phyloP scores from a whole-genome alignment of 2,888 invertebrate species.

The Tetragonisca angustula region DNA sequence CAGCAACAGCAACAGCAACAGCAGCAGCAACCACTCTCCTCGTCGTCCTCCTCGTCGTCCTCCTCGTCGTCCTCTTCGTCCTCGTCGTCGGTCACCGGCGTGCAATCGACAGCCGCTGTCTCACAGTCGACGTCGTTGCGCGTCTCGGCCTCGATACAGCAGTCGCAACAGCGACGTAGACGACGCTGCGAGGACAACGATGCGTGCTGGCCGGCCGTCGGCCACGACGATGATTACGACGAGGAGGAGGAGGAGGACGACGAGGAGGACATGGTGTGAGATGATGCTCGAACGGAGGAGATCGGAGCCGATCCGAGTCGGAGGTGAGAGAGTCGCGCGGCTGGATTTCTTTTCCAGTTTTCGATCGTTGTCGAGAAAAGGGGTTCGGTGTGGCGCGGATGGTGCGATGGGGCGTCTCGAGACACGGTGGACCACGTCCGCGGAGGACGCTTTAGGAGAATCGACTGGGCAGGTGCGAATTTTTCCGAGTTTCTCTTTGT shows the following conservation, averaged over 20 bases:
- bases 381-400: conserved; percentile 17
- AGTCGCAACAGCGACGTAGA: conserved; percentile 7
- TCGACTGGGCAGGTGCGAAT: conserved; percentile 23
- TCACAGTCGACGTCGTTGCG: background rate
- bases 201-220: conserved; percentile 48
- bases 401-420: conserved; percentile 22
- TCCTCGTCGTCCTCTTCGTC: conserved; percentile 23
- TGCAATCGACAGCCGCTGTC: background rate
- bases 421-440: background rate
- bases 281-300: background rate
- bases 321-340: conserved; percentile 47
- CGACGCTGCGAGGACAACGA: conserved; percentile 48
- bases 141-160: background rate
- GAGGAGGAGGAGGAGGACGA: conserved; percentile 70
- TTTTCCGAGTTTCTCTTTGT: conserved; percentile 9
- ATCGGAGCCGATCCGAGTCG: background rate
- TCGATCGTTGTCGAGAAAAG: conserved; percentile 1
- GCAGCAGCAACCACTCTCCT: background rate
- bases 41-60: conserved; percentile 20
- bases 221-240: conserved; percentile 59
- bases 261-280: conserved; percentile 56
- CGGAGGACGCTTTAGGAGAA: background rate
- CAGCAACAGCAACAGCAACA: background rate
- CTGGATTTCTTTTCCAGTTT: background rate
- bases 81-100: background rate